Conservation (phyloP, 2,797 vertebrate genomes). For the Rhinoraja longicauda region DNA sequence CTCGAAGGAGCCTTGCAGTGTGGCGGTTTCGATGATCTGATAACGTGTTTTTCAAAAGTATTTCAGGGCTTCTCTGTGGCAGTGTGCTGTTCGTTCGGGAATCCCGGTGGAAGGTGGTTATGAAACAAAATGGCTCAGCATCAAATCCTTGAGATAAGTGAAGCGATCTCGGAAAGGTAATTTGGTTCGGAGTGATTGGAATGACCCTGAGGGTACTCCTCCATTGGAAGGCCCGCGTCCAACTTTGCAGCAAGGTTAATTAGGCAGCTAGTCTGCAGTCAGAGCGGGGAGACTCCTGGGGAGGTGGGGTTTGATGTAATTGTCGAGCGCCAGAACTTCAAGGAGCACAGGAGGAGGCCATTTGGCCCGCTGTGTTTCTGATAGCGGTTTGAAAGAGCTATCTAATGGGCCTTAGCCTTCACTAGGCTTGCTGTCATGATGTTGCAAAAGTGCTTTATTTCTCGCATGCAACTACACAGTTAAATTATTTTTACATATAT, state of each 20-base stretch:
- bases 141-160: background rate
- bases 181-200: slow-evolving; percentile 13
- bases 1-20: background rate
- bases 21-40: background rate
- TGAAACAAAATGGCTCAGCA: background rate
- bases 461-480: no score
- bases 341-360: background rate
- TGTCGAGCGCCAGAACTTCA: background rate
- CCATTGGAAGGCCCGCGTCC: background rate
- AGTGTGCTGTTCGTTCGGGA: background rate
- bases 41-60: background rate
- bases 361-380: background rate
- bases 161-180: slow-evolving; percentile 1
- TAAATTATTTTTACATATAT: no score
- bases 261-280: background rate
- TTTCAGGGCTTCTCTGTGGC: background rate
- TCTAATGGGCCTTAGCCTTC: background rate
- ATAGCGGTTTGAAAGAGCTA: background rate
- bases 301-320: background rate
- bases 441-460: background rate
- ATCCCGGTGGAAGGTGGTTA: background rate
- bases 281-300: background rate
- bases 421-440: background rate
- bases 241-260: background rate
- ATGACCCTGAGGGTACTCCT: background rate